These are phyloP conservation scores for Peromyscus polionotus DNA, from an alignment of 2,113 vertebrate species.

Conservation along the genomic window DNA sequence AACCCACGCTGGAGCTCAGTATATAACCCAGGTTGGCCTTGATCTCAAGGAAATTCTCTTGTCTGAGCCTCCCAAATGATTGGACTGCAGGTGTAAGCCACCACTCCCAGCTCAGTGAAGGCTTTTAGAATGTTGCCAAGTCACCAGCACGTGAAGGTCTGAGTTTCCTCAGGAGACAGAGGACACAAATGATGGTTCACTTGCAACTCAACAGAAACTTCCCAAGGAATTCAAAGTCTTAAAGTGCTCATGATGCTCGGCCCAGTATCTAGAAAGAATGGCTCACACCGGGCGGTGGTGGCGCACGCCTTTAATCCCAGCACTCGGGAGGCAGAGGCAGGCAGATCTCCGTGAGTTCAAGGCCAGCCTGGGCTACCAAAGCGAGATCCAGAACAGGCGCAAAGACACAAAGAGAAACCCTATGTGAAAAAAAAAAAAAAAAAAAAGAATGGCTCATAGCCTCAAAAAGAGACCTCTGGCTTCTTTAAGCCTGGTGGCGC, in stretches of 20 bases:
- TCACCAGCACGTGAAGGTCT: slow-evolving; percentile 36
- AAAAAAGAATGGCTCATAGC: too few species aligned
- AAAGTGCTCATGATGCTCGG: neutral
- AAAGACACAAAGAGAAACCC: too few species aligned
- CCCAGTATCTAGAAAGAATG: neutral
- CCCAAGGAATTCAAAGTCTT: neutral
- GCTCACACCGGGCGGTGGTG: too few species aligned
- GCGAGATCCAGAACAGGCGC: too few species aligned
- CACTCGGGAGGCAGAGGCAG: too few species aligned
- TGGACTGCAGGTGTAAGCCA: neutral
- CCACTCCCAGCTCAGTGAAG: neutral
- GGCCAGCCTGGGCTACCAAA: too few species aligned
- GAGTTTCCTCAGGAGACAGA: neutral
- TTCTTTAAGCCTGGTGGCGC: too few species aligned
- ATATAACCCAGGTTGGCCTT: neutral
- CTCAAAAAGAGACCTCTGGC: too few species aligned
- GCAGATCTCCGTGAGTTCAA: too few species aligned
- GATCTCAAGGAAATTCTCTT: neutral
- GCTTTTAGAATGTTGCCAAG: neutral
- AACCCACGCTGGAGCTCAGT: neutral
- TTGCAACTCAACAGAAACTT: neutral
- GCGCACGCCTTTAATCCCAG: too few species aligned
- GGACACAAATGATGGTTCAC: neutral
- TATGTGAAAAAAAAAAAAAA: too few species aligned
- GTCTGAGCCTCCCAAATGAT: neutral